Evolutionary conservation across 2,797 vertebrate species (phyloP), one percentile per base, ranked within the genome.

Genomic region (Amblyopsis hoosieri): DNA sequence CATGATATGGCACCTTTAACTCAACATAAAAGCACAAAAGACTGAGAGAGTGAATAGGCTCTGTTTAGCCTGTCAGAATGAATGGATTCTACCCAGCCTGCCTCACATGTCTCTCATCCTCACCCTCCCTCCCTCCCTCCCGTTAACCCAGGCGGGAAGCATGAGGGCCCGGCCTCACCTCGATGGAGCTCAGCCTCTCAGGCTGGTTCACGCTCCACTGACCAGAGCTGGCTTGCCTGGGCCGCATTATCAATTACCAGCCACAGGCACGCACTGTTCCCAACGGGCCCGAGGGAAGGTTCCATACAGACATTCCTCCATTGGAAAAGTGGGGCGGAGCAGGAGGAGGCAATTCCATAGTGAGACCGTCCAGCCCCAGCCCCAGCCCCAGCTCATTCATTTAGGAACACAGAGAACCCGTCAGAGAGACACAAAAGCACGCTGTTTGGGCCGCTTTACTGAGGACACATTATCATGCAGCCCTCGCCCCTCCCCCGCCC

Each of bases 221-320:
- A 78, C 85, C 87, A 83, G 85, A 75, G 82, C 84, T 70, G 67
- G 71, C 78, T 81, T 85, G 82, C 82, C 85, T 86, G 81, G 79
- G 79, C 85, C 58, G 73, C 83, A 86, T 90, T 88, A 91, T 92
- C 87, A 91, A 90, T 91, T 91, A 91, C 85, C 67, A 68, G 84
- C 84, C 82, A 82, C 80, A 86, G 86, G 87, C 83, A 82, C 83
- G 87, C 81, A 85, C 80, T 83, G 87, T 85, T 89, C 79, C 79
- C 78, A 87, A 81, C 86, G 85, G 83, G 69, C 82, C 81, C 78
- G 52, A 45, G 81, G 85, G 87, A 84, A 72, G 74, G 75, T 78
- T 86, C 83, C 64, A 72, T 51, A 79, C 76, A 76, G 69, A 85
- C 79, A 88, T 82, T 84, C 81, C 75, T 82, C 78, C 75, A 77